These are phyloP conservation scores for Hylomyscus alleni DNA, from an alignment of 2,797 vertebrate species.

Conservation along the genomic window DNA sequence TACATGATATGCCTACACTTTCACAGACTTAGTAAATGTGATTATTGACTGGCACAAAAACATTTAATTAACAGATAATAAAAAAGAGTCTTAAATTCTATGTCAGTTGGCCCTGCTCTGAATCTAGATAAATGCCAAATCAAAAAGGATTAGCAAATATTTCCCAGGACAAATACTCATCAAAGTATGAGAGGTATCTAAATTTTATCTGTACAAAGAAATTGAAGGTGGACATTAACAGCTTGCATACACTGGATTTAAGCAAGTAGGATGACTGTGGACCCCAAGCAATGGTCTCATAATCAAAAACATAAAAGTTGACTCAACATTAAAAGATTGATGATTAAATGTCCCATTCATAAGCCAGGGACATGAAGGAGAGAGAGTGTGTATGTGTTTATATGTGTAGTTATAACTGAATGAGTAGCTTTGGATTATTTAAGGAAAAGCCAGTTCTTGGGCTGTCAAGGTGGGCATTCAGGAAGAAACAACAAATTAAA, in stretches of 20 bases:
- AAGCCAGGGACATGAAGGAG: accelerated
- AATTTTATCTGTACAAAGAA: slow-evolving; percentile 20
- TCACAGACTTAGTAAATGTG: background rate
- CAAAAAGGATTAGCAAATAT: background rate
- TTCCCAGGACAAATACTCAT: slow-evolving; percentile 22
- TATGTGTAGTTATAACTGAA: background rate
- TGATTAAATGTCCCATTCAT: background rate
- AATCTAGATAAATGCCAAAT: slow-evolving; percentile 25
- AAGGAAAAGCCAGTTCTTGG: background rate
- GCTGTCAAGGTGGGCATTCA: background rate
- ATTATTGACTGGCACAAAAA: slow-evolving; percentile 28
- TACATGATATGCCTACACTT: background rate
- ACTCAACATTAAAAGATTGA: slow-evolving; percentile 16
- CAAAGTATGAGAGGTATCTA: background rate
- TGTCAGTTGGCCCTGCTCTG: background rate
- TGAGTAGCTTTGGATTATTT: background rate
- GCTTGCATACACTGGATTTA: background rate
- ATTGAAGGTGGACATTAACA: background rate
- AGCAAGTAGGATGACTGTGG: background rate
- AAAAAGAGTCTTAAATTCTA: background rate
- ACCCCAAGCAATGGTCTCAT: background rate
- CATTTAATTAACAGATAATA: slow-evolving; percentile 1
- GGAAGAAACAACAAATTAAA: background rate
- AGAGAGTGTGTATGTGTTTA: accelerated
- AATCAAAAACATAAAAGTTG: background rate